phyloP scores from a whole-genome alignment of 2,888 invertebrate species.

The Tribolium freemani region DNA sequence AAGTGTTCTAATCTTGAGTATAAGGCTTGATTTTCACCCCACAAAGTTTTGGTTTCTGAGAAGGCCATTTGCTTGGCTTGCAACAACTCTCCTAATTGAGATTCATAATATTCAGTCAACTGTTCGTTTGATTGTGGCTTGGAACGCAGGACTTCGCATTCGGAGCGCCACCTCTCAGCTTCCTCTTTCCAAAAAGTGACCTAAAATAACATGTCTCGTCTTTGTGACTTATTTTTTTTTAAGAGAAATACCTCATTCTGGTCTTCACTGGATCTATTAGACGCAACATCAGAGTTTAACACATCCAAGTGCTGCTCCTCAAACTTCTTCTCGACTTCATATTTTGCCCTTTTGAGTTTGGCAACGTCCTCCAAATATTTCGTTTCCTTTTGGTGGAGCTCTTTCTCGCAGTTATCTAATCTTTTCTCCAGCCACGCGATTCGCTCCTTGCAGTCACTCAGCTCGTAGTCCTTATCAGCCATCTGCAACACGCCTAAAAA shows the following conservation, averaged over 20 bases:
- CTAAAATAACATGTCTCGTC: too few species aligned
- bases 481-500: conserved; percentile 69
- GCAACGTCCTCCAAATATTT: conserved; percentile 74
- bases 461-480: conserved; percentile 82
- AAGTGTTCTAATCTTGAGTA: conserved; percentile 70
- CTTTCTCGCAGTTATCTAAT: conserved; percentile 73
- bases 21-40: conserved; percentile 66
- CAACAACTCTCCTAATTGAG: conserved; percentile 61
- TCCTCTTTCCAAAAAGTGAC: conserved; percentile 73
- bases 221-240: too few species aligned
- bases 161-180: conserved; percentile 80
- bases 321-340: conserved; percentile 48
- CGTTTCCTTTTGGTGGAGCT: conserved; percentile 66
- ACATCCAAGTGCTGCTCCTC: conserved; percentile 41
- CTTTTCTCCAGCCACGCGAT: conserved; percentile 79
- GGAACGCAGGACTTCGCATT: conserved; percentile 75
- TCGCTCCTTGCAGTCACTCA: conserved; percentile 77
- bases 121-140: conserved; percentile 63
- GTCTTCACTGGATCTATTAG: conserved; percentile 46
- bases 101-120: conserved; percentile 64
- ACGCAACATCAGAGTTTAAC: conserved; percentile 61
- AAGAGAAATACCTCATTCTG: conserved; percentile 43
- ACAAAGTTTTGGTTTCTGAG: conserved; percentile 62
- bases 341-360: conserved; percentile 68
- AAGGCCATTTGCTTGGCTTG: conserved; percentile 59